A percentile compares a stretch with the other conserved stretches of the same genome.
Evolutionary conservation across 2,888 invertebrate species (phyloP).

Genomic region (Nephrotoma guestfalica): DNA sequence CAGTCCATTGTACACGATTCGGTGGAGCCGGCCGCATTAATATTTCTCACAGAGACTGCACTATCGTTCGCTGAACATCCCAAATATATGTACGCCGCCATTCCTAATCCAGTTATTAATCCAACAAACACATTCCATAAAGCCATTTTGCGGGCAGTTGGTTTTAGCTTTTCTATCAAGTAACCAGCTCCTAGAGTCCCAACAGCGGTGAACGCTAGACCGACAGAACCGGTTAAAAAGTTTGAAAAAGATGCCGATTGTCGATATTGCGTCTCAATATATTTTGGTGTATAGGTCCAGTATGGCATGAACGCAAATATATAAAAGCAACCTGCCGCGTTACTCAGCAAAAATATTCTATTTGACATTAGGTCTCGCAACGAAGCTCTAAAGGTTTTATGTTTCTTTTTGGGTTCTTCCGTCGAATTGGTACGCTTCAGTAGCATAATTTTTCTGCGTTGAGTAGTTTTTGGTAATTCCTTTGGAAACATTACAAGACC

Average conservation of each 20-base stretch:
- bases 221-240: conserved; percentile 41
- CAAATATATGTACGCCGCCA: conserved; percentile 41
- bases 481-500: conserved; percentile 39
- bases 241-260: conserved; percentile 45
- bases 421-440: background rate
- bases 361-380: background rate
- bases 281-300: conserved; percentile 38
- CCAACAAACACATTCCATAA: conserved; percentile 34
- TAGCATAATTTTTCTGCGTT: conserved; percentile 3
- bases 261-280: conserved; percentile 56
- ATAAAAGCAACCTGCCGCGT: background rate
- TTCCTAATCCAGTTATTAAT: conserved; percentile 38
- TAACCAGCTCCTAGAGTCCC: background rate
- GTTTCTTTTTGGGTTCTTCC: background rate
- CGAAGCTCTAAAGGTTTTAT: background rate
- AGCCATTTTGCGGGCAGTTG: background rate
- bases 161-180: background rate
- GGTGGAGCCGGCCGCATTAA: background rate
- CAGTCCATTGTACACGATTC: conserved; percentile 41
- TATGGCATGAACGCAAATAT: background rate
- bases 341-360: background rate
- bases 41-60: conserved; percentile 17
- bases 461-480: conserved; percentile 8
- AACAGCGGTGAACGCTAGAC: background rate
- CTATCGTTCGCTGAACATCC: conserved; percentile 34